Evolutionary conservation across 2,797 vertebrate genomes (phyloP), one percentile per base, ranked within the genome.

Genomic region (Cephalopachus bancanus): DNA sequence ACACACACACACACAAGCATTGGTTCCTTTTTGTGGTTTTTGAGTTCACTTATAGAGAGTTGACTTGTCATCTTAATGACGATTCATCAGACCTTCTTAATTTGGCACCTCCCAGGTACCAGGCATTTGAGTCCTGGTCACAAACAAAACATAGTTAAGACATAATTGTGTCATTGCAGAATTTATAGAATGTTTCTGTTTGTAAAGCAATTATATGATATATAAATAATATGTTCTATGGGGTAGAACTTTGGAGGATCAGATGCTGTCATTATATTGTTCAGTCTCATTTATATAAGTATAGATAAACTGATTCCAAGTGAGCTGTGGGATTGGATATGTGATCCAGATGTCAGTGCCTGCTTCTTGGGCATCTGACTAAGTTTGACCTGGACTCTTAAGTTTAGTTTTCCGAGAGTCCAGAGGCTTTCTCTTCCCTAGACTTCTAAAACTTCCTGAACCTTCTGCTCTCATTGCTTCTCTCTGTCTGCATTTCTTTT

Each of bases 21-120:
- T 83, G 24, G 57, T 74, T 79, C 78, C 33, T 93, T 79, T n/a
- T 1, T 57, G 76, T 83, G 81, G 55, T 30, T 90, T 85, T 94
- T 16, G 86, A 59, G 51, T 93, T 83, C 69, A 67, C 0, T 57
- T 30, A 62, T 9, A 57, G 51, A 55, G 53, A 74, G 30, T 64
- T 78, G 44, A 44, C 59, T 84, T 44, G 22, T 37, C 78, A 10
- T 65, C 49, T 85, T 24, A 10, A 44, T 30, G 79, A 76, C 49
- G 49, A 60, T 62, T 89, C 60, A 69, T 60, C 51, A 89, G 44
- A 24, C 30, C 44, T 74, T 89, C 49, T 72, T 84, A 60, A 80
- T 76, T 19, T 62, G 72, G 15, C n/a, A 75, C 20, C 60, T 76
- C 5, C 17, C 44, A 86, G 57, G 83, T 28, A 7, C 44, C n/a